Conservation (phyloP, 2,888 invertebrate genomes). For the Beris chalybata region DNA sequence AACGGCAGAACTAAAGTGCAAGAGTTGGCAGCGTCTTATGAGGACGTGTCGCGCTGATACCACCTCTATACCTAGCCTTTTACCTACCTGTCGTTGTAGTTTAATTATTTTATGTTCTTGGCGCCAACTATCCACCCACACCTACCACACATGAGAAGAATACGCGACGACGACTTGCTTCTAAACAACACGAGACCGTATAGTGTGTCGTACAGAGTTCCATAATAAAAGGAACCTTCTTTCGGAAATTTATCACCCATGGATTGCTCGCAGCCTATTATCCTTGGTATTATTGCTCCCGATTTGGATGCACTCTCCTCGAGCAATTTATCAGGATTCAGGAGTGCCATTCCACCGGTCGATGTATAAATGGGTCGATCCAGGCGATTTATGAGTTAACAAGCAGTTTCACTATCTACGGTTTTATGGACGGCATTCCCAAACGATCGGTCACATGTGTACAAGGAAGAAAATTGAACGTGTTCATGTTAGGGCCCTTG, state of each 20-base stretch:
- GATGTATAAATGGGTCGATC: slow-evolving; percentile 16
- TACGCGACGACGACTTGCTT: too few species aligned
- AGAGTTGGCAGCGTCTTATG: too few species aligned
- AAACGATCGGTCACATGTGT: too few species aligned
- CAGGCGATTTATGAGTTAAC: slow-evolving; percentile 20
- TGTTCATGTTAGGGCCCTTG: too few species aligned
- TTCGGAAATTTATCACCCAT: slow-evolving; percentile 25
- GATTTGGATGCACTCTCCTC: slow-evolving; percentile 18
- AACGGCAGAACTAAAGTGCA: too few species aligned
- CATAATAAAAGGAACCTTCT: slow-evolving; percentile 2
- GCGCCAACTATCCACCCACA: slow-evolving; percentile 29
- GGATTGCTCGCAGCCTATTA: background rate
- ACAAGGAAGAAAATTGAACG: too few species aligned
- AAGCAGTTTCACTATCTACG: slow-evolving; percentile 14
- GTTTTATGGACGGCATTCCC: too few species aligned
- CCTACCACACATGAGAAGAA: too few species aligned
- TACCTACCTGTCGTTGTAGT: background rate
- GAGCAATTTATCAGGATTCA: slow-evolving; percentile 18
- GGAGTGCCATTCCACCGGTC: background rate
- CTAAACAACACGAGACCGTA: too few species aligned
- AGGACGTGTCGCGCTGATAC: too few species aligned
- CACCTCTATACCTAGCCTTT: too few species aligned
- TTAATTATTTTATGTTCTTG: slow-evolving; percentile 13
- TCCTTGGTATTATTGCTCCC: slow-evolving; percentile 16
- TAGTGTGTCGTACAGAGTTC: too few species aligned